A percentile compares a stretch with the other conserved stretches of the same genome.
These are phyloP conservation scores for Strix aluco DNA, from an alignment of 2,113 vertebrate species.

Conservation along the genomic window DNA sequence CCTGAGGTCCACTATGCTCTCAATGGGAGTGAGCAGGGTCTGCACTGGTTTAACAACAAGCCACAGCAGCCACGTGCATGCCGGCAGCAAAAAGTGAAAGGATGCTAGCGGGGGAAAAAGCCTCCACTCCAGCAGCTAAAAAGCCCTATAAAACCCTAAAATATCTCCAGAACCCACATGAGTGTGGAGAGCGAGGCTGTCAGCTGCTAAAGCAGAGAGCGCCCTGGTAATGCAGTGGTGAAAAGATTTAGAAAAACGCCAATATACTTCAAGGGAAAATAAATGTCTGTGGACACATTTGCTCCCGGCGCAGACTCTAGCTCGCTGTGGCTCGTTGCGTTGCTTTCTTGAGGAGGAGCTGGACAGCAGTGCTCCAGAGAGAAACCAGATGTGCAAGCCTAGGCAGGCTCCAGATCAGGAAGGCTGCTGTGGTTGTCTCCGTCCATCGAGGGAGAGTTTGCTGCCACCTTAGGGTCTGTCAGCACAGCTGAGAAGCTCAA, in stretches of 20 bases:
- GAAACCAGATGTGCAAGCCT: conserved; percentile 38
- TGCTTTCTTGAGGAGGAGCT: conserved; percentile 18
- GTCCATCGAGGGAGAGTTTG: conserved; percentile 36
- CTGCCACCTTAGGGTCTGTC: conserved; percentile 63
- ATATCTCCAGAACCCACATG: conserved; percentile 12
- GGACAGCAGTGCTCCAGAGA: conserved; percentile 46
- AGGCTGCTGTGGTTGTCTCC: background rate
- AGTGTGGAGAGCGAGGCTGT: background rate
- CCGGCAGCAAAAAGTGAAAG: background rate
- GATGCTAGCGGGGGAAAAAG: background rate
- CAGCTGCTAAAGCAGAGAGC: conserved; percentile 11
- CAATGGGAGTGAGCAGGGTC: rapidly evolving
- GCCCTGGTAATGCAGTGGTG: background rate
- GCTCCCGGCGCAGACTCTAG: background rate
- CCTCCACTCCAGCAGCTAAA: conserved; percentile 20
- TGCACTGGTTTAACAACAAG: background rate
- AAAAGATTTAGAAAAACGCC: conserved; percentile 7
- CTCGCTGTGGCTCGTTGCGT: background rate
- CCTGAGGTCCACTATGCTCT: background rate
- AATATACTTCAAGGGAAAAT: conserved; percentile 16
- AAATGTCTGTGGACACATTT: background rate
- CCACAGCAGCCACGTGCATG: background rate
- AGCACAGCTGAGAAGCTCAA: background rate
- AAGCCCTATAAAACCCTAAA: conserved; percentile 33
- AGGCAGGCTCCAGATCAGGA: conserved; percentile 17